A percentile compares a stretch with the other conserved stretches of the same genome.
Conservation (phyloP, 2,797 vertebrate genomes). For the Alosa sapidissima region DNA sequence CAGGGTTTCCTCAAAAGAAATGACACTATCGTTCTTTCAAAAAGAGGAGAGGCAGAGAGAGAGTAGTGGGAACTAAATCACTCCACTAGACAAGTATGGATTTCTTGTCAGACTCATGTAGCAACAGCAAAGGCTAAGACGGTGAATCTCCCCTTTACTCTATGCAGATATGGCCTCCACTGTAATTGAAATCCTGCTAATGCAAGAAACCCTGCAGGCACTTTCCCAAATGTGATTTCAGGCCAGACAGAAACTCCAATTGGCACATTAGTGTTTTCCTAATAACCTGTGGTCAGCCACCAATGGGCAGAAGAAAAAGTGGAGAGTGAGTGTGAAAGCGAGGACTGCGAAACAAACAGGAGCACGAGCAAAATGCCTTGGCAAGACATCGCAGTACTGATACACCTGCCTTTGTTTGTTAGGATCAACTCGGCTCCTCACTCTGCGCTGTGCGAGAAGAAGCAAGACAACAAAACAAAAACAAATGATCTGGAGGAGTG, state of each 20-base stretch:
- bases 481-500: conserved; percentile 71
- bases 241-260: conserved; percentile 36
- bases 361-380: conserved; percentile 51
- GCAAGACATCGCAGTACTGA: conserved; percentile 55
- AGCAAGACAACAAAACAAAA: neutral
- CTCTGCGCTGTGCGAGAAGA: conserved; percentile 73
- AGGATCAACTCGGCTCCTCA: conserved; percentile 58
- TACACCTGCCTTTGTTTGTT: conserved; percentile 58
- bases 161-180: conserved; percentile 71
- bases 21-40: conserved; percentile 48
- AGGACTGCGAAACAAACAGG: conserved; percentile 44
- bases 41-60: conserved; percentile 25
- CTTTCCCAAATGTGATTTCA: conserved; percentile 49
- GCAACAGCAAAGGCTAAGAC: conserved; percentile 67
- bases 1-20: conserved; percentile 52
- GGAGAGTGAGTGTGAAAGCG: neutral
- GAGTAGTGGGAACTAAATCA: conserved; percentile 67
- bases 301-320: conserved; percentile 46
- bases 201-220: conserved; percentile 48
- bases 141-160: conserved; percentile 55
- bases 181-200: conserved; percentile 61
- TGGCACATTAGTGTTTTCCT: conserved; percentile 43
- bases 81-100: conserved; percentile 72
- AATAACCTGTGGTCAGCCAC: conserved; percentile 49
- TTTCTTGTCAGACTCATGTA: conserved; percentile 72